These are phyloP conservation scores for Stratiolaelaps scimitus DNA, from an alignment of 1,140 invertebrate species.

Conservation along the genomic window DNA sequence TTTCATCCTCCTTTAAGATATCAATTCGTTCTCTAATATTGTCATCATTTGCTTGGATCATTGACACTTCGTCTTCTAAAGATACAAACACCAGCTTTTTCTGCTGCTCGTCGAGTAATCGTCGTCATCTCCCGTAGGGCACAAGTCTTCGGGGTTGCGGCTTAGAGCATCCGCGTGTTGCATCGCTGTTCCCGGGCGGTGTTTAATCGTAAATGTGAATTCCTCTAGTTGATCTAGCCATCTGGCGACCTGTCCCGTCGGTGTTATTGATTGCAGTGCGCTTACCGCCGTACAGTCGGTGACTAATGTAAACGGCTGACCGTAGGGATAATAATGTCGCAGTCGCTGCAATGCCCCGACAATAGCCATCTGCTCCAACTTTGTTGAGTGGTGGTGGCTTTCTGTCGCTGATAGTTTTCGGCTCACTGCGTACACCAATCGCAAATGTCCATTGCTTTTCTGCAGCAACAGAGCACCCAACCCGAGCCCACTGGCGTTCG, in stretches of 20 bases:
- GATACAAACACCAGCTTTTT: too few relatives aligned
- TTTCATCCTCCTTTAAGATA: too few relatives aligned
- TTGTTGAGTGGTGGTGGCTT: too few relatives aligned
- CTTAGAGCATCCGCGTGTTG: neutral
- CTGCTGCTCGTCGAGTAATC: too few relatives aligned
- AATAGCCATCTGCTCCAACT: neutral
- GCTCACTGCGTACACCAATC: neutral
- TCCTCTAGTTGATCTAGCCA: neutral
- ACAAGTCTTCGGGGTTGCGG: neutral
- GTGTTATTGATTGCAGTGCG: neutral
- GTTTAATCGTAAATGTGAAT: slow-evolving; percentile 6
- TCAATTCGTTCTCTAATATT: too few relatives aligned
- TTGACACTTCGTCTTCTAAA: too few relatives aligned
- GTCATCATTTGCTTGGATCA: too few relatives aligned
- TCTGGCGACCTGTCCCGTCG: slow-evolving; percentile 4
- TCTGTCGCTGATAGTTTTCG: neutral
- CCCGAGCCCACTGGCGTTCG: neutral
- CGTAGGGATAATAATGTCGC: neutral
- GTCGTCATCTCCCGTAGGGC: too few relatives aligned
- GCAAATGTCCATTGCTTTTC: neutral
- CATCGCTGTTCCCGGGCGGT: neutral
- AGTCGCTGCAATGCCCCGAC: neutral
- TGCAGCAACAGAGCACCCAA: neutral
- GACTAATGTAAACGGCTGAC: neutral
- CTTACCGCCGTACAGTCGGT: neutral